Conservation (phyloP, 1,140 invertebrate genomes). For the Cylas formicarius region DNA sequence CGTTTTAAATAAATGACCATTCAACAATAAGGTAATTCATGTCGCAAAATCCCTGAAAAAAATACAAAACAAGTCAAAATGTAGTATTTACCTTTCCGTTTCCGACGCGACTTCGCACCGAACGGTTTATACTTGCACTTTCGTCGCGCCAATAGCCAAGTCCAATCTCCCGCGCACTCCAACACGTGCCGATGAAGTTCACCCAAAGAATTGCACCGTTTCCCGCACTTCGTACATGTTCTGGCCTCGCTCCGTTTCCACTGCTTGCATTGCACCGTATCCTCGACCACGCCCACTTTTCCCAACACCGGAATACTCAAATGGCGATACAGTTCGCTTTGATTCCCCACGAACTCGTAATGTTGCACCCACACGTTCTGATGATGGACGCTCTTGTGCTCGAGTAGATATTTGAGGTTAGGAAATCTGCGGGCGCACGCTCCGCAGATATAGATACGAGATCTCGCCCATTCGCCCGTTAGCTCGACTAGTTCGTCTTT, state of each 20-base stretch:
- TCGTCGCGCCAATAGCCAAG: slow-evolving; percentile 65
- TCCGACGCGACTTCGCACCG: slow-evolving; percentile 54
- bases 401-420: slow-evolving; percentile 62
- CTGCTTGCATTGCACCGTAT: slow-evolving; percentile 40
- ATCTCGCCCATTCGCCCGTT: slow-evolving; percentile 67
- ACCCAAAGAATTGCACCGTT: slow-evolving; percentile 48
- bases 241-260: slow-evolving; percentile 38
- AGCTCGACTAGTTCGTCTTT: slow-evolving; percentile 39
- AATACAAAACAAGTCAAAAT: too few relatives aligned
- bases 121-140: slow-evolving; percentile 70
- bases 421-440: slow-evolving; percentile 64
- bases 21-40: too few relatives aligned
- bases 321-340: slow-evolving; percentile 61
- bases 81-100: slow-evolving; percentile 42
- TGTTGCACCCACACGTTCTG: slow-evolving; percentile 75
- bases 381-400: slow-evolving; percentile 68
- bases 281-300: slow-evolving; percentile 53
- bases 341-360: slow-evolving; percentile 71
- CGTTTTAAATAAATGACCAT: too few relatives aligned
- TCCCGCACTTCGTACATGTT: slow-evolving; percentile 54
- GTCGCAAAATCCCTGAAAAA: too few relatives aligned
- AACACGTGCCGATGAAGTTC: slow-evolving; percentile 77
- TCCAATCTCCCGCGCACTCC: slow-evolving; percentile 72
- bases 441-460: slow-evolving; percentile 69
- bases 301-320: slow-evolving; percentile 56